A percentile compares a stretch with the other conserved stretches of the same genome.
Conservation (phyloP, 2,888 invertebrate genomes). For the Pammene aurita region DNA sequence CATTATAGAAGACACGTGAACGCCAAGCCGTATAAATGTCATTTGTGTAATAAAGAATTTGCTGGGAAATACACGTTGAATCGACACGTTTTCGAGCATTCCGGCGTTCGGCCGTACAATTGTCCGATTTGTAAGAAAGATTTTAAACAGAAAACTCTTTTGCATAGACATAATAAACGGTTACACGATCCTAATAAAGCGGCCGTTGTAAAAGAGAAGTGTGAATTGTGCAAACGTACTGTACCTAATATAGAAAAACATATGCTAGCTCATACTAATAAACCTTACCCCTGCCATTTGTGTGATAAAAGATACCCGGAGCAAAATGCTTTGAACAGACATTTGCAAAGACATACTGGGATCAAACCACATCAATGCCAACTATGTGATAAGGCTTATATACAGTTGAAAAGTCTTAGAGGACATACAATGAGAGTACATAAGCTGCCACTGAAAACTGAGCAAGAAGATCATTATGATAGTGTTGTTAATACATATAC, state of each 20-base stretch:
- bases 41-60: slow-evolving; percentile 29
- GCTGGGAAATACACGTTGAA: slow-evolving; percentile 24
- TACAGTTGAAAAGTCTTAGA: slow-evolving; percentile 27
- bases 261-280: slow-evolving; percentile 37
- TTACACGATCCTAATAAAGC: slow-evolving; percentile 24
- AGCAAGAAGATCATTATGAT: slow-evolving; percentile 37
- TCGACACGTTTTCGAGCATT: slow-evolving; percentile 27
- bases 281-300: slow-evolving; percentile 40
- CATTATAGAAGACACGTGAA: slow-evolving; percentile 23
- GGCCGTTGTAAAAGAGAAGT: slow-evolving; percentile 22
- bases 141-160: slow-evolving; percentile 17
- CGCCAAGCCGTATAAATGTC: slow-evolving; percentile 24
- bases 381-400: slow-evolving; percentile 38
- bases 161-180: slow-evolving; percentile 13
- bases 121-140: slow-evolving; percentile 17
- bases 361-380: slow-evolving; percentile 38
- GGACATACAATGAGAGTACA: slow-evolving; percentile 30
- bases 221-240: slow-evolving; percentile 27
- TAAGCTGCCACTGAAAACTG: slow-evolving; percentile 26
- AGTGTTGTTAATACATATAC: slow-evolving; percentile 33
- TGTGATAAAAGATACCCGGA: slow-evolving; percentile 39
- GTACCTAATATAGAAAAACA: slow-evolving; percentile 38
- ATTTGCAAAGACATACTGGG: slow-evolving; percentile 35
- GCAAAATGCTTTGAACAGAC: slow-evolving; percentile 38
- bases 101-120: slow-evolving; percentile 9